These are phyloP conservation scores for Trochalopteron elliotii DNA, from an alignment of 2,113 vertebrate genomes.

Conservation along the genomic window DNA sequence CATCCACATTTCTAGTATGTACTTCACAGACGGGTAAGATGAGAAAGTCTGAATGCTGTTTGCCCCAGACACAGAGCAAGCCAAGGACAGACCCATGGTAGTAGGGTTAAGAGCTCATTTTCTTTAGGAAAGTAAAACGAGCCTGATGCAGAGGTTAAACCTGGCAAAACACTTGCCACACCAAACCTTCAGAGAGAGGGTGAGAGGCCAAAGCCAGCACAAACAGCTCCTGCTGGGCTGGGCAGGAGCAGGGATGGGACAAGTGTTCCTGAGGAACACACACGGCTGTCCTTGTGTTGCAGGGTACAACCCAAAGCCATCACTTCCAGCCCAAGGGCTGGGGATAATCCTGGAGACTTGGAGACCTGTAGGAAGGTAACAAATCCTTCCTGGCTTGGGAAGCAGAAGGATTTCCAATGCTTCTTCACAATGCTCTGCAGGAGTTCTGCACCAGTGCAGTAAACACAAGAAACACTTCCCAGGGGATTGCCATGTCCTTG, in stretches of 20 bases:
- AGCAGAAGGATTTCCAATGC: background rate
- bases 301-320: background rate
- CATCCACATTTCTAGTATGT: background rate
- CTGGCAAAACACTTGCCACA: background rate
- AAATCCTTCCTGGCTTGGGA: no score
- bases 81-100: background rate
- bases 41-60: background rate
- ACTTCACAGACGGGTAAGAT: background rate
- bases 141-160: background rate
- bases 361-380: background rate
- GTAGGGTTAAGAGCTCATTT: background rate
- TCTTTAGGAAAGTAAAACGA: background rate
- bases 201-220: background rate
- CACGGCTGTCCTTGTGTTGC: fast-evolving
- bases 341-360: background rate
- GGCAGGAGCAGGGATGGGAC: background rate
- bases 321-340: background rate
- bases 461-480: background rate
- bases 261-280: fast-evolving
- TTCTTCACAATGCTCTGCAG: background rate
- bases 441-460: background rate
- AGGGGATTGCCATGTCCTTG: background rate
- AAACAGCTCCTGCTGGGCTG: background rate
- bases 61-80: background rate
- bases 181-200: background rate